Evolutionary conservation across 2,888 invertebrate genomes (phyloP).

Genomic region (Meta bourneti): DNA sequence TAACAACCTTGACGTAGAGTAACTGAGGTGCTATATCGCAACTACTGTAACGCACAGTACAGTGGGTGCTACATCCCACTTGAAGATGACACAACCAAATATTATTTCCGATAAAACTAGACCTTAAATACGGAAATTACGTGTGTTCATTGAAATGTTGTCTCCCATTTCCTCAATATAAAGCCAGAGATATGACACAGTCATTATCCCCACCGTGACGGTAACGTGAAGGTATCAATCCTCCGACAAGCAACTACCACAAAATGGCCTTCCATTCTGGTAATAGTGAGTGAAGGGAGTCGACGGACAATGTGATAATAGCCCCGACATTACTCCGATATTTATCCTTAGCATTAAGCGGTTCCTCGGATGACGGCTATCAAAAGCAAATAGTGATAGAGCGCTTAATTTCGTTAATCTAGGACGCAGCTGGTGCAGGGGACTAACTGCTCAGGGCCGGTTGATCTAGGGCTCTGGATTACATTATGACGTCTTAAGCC

Average conservation of each 20-base stretch:
- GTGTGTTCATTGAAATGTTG: not conserved
- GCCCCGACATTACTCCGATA: slow-evolving; percentile 45
- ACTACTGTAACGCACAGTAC: too few relatives aligned
- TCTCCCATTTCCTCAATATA: not conserved
- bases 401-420: slow-evolving; percentile 63
- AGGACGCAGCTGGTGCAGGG: slow-evolving; percentile 37
- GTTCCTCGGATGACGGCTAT: slow-evolving; percentile 28
- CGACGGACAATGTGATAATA: slow-evolving; percentile 38
- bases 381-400: slow-evolving; percentile 63
- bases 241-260: not conserved
- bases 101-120: too few relatives aligned
- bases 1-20: too few relatives aligned
- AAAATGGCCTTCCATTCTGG: not conserved
- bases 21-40: too few relatives aligned
- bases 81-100: too few relatives aligned
- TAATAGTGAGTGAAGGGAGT: not conserved
- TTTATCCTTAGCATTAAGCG: slow-evolving; percentile 63
- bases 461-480: slow-evolving; percentile 22
- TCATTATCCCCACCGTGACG: not conserved
- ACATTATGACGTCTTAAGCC: slow-evolving; percentile 5
- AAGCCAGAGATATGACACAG: not conserved
- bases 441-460: slow-evolving; percentile 48
- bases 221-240: not conserved
- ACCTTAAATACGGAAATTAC: too few relatives aligned
- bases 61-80: too few relatives aligned